Percentiles rank a stretch among this genome's conserved stretches.
phyloP scores from a whole-genome alignment of 2,888 invertebrate genomes.

The Drosophila borborema region DNA sequence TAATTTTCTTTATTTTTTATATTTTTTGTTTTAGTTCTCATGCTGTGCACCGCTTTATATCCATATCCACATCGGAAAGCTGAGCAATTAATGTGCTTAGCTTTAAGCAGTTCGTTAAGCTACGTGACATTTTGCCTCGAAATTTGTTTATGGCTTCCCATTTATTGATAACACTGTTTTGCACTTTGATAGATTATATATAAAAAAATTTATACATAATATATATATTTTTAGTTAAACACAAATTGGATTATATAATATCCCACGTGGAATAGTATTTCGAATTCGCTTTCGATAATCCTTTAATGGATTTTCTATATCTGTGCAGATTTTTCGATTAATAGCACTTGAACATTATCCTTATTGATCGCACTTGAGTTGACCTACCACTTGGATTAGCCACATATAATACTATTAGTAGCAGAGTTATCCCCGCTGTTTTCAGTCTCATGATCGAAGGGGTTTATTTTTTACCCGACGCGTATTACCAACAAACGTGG shows the following conservation, averaged over 20 bases:
- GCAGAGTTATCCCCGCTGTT: conserved; percentile 69
- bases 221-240: neutral
- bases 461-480: conserved; percentile 42
- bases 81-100: neutral
- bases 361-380: conserved; percentile 8
- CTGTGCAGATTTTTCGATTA: neutral
- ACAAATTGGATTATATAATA: neutral
- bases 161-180: conserved; percentile 1
- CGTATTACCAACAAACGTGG: conserved; percentile 69
- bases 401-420: conserved; percentile 69
- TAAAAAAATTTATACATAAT: no score
- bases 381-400: conserved; percentile 80
- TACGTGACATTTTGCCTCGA: neutral
- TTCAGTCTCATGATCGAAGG: conserved; percentile 75
- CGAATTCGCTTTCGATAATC: neutral
- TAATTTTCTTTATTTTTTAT: neutral
- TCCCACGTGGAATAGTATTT: neutral
- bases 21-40: neutral
- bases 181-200: conserved; percentile 1
- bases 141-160: neutral
- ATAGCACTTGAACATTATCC: conserved; percentile 13
- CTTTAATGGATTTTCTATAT: neutral
- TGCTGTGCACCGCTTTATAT: neutral
- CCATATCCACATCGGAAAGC: neutral
- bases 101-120: neutral